Evolutionary conservation across 1,140 invertebrate genomes (phyloP), one percentile per base, ranked within the genome.

Genomic region (Heliconius eleuchia): DNA sequence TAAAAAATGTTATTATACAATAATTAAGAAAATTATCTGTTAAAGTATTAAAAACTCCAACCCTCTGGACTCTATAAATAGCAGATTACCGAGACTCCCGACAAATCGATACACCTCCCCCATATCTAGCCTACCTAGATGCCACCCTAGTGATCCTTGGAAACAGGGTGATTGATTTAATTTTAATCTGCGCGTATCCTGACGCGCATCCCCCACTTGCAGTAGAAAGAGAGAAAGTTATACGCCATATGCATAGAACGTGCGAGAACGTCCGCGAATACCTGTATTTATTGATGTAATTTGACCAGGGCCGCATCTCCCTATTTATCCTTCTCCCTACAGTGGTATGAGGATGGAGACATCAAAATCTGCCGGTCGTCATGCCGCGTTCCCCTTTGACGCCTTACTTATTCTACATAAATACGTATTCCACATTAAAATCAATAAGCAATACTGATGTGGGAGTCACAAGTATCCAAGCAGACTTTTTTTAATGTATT

Each of bases 81-180:
- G 3, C 23, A 34, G 19, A n/a, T 8, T 50, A 11, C 42, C 30
- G 19, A 39, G 37, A 57, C 34, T 42, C 23, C 16, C n/a, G 11
- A 71, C 50, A 77, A 77, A 77, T 77, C 76, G 57, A 77, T 77
- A 77, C 70, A 77, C 9, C 76, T 23, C 13, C n/a, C 75, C 6
- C 50, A 9, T 30, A 39, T 73, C 18, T 52, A 37, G 70, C 23
- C 16, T 39, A 57, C 46, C 30, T 77, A 39, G 71, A 52, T 72
- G 34, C 52, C 13, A 11, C 50, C 42, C 16, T 42, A 73, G 42
- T 18, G n/a, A 11, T 4, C 50, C 27, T 4, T 42, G 46, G 39
- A 19, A 52, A 72, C 71, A 42, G 2, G 19, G 13, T 72, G 71
- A 73, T 77, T 77, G 70, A 18, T 77, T 72, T 72, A 55, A 70